Evolutionary conservation across 2,113 vertebrate species (phyloP).

Genomic region (Podiceps cristatus): DNA sequence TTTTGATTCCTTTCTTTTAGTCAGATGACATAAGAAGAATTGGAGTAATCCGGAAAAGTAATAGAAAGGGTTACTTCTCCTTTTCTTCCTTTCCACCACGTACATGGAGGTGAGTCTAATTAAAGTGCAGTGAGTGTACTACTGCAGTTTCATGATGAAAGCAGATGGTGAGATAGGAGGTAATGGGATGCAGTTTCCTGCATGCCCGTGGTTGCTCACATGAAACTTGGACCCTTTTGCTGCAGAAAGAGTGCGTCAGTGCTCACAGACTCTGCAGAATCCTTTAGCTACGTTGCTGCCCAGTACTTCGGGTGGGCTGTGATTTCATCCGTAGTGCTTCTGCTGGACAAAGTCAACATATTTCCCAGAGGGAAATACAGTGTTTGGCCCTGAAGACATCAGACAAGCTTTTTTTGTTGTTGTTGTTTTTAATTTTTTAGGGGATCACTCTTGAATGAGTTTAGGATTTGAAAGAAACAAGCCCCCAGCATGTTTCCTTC

Average conservation of each 20-base stretch:
- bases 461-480: not conserved
- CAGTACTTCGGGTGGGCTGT: not conserved
- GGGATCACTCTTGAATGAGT: not conserved
- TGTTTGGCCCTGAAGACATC: not conserved
- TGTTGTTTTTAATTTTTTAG: too few relatives aligned
- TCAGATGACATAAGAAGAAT: not conserved
- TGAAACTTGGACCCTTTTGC: not conserved
- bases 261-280: not conserved
- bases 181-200: not conserved
- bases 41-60: not conserved
- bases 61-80: not conserved
- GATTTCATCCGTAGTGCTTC: not conserved
- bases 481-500: not conserved
- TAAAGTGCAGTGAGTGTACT: not conserved
- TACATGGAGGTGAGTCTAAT: not conserved
- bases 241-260: rapidly evolving
- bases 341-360: not conserved
- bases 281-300: not conserved
- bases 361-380: not conserved
- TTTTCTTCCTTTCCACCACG: not conserved
- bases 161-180: not conserved
- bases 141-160: not conserved
- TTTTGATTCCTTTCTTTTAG: not conserved
- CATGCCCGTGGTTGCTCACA: not conserved
- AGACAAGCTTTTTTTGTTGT: not conserved